Evolutionary conservation across 1,140 invertebrate genomes (phyloP).

Genomic region (Papilio helenus): DNA sequence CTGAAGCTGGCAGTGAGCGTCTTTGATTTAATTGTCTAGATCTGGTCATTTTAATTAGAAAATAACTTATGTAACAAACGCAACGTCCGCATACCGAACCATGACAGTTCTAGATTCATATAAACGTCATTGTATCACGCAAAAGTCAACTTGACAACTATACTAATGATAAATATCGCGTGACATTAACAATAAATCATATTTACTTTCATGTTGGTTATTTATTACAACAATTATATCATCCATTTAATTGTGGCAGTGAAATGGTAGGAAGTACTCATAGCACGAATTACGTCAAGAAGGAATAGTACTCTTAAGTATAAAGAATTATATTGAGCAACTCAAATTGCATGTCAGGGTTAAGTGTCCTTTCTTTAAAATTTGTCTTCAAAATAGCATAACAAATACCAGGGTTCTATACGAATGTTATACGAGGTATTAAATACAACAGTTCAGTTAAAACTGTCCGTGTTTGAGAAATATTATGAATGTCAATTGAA

Average conservation of each 20-base stretch:
- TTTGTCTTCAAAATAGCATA: background rate
- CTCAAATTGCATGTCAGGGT: background rate
- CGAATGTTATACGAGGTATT: background rate
- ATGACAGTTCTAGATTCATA: background rate
- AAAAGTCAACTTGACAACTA: constrained; percentile 4
- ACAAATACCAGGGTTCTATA: background rate
- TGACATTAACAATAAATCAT: constrained; percentile 2
- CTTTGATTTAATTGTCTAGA: background rate
- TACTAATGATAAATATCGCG: constrained; percentile 18
- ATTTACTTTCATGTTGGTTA: background rate
- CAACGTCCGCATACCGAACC: background rate
- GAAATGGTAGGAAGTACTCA: background rate
- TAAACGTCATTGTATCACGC: background rate
- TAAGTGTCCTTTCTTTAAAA: background rate
- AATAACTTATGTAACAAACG: background rate
- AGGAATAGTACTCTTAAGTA: background rate
- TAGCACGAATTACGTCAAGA: background rate
- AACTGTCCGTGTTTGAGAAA: too few species aligned
- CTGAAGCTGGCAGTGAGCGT: too few species aligned
- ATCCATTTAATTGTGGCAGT: background rate
- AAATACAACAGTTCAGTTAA: background rate
- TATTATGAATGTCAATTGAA: too few species aligned
- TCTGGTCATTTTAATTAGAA: background rate
- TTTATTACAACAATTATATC: background rate
- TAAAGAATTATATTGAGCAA: background rate